These are phyloP conservation scores for Zophobas morio DNA, from an alignment of 1,140 invertebrate genomes.

Conservation along the genomic window DNA sequence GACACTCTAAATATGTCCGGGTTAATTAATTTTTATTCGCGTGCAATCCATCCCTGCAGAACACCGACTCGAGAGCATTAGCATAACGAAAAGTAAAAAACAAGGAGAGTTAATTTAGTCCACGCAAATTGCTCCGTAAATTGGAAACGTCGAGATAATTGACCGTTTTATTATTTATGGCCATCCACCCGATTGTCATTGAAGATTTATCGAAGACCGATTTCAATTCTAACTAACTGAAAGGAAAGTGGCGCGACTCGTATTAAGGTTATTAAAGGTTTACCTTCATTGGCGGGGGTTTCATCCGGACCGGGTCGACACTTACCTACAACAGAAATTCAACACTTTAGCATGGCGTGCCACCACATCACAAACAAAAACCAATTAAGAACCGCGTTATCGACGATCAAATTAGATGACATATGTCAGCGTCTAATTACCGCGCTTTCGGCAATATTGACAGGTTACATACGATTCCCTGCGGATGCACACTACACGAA, in stretches of 20 bases:
- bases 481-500: neutral
- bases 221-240: neutral
- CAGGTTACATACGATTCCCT: neutral
- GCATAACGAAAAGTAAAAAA: slow-evolving; percentile 14
- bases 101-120: slow-evolving; percentile 43
- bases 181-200: slow-evolving; percentile 21
- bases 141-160: slow-evolving; percentile 50
- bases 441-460: neutral
- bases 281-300: slow-evolving; percentile 47
- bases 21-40: slow-evolving; percentile 39
- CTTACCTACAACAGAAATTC: slow-evolving; percentile 42
- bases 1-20: slow-evolving; percentile 25
- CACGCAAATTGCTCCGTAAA: slow-evolving; percentile 50
- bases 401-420: slow-evolving; percentile 3
- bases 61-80: slow-evolving; percentile 10
- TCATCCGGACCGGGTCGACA: slow-evolving; percentile 41
- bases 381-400: slow-evolving; percentile 26
- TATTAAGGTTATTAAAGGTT: slow-evolving; percentile 39
- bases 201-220: slow-evolving; percentile 26
- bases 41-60: slow-evolving; percentile 19
- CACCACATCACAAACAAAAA: slow-evolving; percentile 18
- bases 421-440: slow-evolving; percentile 32
- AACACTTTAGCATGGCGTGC: neutral
- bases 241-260: slow-evolving; percentile 9
- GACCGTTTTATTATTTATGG: slow-evolving; percentile 49